Evolutionary conservation across 2,888 invertebrate genomes (phyloP).

Genomic region (Lithodes maja): DNA sequence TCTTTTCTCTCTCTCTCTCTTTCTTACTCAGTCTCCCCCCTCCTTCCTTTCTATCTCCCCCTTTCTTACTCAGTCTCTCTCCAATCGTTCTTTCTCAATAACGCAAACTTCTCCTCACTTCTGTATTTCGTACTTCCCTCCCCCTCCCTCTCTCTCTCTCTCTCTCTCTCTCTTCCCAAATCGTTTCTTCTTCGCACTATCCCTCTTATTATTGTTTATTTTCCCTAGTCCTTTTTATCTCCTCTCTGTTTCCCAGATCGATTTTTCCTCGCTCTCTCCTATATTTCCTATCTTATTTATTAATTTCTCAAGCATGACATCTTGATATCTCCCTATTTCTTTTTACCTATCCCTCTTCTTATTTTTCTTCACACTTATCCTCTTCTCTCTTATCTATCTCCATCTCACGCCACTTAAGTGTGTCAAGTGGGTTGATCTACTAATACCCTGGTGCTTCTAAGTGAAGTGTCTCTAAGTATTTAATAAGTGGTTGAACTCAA

Average conservation of each 20-base stretch:
- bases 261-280: neutral
- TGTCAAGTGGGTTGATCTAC: constrained; percentile 2
- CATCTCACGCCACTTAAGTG: neutral
- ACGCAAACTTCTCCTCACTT: neutral
- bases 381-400: neutral
- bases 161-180: neutral
- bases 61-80: neutral
- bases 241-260: neutral
- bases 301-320: neutral
- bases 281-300: neutral
- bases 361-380: neutral
- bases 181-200: neutral
- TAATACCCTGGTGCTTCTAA: neutral
- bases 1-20: neutral
- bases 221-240: neutral
- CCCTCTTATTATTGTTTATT: neutral
- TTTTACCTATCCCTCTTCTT: neutral
- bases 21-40: neutral
- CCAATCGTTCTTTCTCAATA: neutral
- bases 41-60: neutral
- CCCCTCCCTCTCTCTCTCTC: neutral
- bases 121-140: neutral
- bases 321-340: neutral
- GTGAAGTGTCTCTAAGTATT: neutral
- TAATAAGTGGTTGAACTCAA: neutral